phyloP scores from a whole-genome alignment of 2,113 vertebrate species.

The Dromaius novaehollandiae region DNA sequence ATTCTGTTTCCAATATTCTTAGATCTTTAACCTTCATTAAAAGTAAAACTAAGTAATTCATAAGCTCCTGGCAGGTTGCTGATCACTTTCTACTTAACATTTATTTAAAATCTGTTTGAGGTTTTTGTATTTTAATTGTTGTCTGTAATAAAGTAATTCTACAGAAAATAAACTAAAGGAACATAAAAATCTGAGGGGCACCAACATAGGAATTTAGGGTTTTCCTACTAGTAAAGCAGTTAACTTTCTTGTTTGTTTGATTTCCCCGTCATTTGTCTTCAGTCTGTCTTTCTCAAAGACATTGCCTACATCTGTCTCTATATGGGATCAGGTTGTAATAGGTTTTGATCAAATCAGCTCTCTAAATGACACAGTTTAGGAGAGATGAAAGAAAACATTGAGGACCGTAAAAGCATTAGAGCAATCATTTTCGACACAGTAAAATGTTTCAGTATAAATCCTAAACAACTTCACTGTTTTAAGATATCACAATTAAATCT shows the following conservation, averaged over 20 bases:
- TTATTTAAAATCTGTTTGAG: background rate
- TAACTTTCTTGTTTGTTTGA: background rate
- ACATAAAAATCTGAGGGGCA: background rate
- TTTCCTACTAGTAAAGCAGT: background rate
- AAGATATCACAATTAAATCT: background rate
- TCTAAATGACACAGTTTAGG: background rate
- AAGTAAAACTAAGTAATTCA: background rate
- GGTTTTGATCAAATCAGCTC: conserved; percentile 10
- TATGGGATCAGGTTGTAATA: background rate
- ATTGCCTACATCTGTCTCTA: background rate
- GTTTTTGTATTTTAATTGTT: background rate
- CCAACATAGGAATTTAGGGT: background rate
- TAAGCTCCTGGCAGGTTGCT: background rate
- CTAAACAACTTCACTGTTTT: background rate
- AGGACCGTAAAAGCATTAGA: background rate
- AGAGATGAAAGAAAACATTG: background rate
- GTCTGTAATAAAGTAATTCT: background rate
- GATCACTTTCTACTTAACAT: background rate
- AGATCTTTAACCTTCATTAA: background rate
- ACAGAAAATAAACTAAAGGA: background rate
- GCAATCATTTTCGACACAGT: background rate
- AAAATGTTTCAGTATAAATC: background rate
- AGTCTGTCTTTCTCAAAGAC: background rate
- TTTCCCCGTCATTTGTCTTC: background rate
- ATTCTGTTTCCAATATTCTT: background rate